phyloP scores from a whole-genome alignment of 2,797 vertebrate species.

The Eulemur mongoz region DNA sequence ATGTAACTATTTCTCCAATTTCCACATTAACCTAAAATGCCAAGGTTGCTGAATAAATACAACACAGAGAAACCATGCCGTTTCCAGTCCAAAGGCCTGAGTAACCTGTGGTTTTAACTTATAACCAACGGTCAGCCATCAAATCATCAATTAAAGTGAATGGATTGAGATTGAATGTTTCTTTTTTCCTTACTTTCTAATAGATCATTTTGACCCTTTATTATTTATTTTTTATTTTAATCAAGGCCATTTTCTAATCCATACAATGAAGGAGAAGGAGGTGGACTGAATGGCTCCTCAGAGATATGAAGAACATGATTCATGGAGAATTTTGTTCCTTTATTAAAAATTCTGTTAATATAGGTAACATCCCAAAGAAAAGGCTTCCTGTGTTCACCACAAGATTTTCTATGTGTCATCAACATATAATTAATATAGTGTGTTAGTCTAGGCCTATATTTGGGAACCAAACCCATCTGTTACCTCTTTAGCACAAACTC shows the following conservation, averaged over 20 bases:
- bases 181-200: not conserved
- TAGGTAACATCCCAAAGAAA: not conserved
- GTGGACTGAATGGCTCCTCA: not conserved
- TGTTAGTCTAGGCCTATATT: not conserved
- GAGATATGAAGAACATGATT: not conserved
- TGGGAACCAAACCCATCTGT: not conserved
- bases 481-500: not conserved
- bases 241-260: not conserved
- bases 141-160: not conserved
- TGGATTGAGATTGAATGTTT: not conserved
- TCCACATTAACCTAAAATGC: not conserved
- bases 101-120: not conserved
- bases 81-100: not conserved
- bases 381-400: not conserved
- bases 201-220: not conserved
- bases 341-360: not conserved
- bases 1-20: not conserved
- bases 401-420: not conserved
- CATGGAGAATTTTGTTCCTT: not conserved
- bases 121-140: not conserved
- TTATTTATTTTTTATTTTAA: not conserved
- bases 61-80: not conserved
- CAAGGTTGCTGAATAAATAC: not conserved
- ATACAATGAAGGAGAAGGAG: not conserved
- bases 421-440: not conserved